A percentile compares a stretch with the other conserved stretches of the same genome.
Evolutionary conservation across 2,797 vertebrate species (phyloP).

Genomic region (Lepilemur septentrionalis): DNA sequence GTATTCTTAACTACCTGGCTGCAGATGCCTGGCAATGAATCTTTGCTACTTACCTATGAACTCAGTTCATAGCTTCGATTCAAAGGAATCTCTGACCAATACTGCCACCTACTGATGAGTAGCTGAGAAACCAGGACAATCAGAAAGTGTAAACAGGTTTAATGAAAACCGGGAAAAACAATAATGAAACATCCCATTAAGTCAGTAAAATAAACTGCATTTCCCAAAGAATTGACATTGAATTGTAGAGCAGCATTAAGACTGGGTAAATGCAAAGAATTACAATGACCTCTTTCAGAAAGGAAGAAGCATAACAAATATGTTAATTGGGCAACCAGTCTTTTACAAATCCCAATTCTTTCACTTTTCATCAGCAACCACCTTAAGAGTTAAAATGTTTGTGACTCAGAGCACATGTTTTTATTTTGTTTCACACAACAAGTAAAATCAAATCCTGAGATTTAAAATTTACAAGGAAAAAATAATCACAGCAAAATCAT

Average conservation of each 20-base stretch:
- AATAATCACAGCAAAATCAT: background rate
- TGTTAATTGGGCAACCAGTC: background rate
- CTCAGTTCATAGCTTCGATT: background rate
- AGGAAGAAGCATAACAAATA: background rate
- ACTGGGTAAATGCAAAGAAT: background rate
- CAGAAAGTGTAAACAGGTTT: background rate
- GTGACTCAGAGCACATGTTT: background rate
- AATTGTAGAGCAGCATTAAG: background rate
- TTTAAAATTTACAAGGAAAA: background rate
- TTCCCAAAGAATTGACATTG: background rate
- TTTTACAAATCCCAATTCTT: background rate
- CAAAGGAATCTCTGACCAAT: slow-evolving; percentile 69
- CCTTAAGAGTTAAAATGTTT: background rate
- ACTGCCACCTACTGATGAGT: slow-evolving; percentile 76
- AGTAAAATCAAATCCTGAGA: background rate
- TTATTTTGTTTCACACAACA: background rate
- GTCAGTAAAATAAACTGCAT: background rate
- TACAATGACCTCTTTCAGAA: background rate
- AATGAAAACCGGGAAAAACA: background rate
- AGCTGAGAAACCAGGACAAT: slow-evolving; percentile 23
- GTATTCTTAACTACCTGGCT: background rate
- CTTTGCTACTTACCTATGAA: background rate
- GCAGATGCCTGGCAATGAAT: background rate
- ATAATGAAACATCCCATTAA: background rate
- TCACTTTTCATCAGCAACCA: background rate